Percentiles rank a stretch among this genome's conserved stretches.
phyloP scores from a whole-genome alignment of 2,113 vertebrate species.

The Rallus limicola region DNA sequence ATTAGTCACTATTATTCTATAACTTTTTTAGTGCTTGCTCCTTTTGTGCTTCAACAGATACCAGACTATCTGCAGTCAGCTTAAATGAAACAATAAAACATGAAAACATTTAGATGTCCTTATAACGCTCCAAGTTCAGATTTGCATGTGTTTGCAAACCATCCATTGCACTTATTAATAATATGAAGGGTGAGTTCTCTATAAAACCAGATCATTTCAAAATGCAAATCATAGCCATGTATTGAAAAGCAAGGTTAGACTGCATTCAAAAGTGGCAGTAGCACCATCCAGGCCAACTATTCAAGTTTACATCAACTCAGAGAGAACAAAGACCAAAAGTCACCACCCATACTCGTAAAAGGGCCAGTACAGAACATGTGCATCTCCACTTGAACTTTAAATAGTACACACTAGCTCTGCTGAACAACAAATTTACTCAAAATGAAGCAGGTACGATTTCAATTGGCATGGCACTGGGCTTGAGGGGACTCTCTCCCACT shows the following conservation, averaged over 20 bases:
- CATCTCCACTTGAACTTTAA: not conserved
- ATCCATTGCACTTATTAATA: not conserved
- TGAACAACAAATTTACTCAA: not conserved
- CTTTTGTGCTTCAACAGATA: not conserved
- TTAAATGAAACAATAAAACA: not conserved
- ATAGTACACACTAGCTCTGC: not conserved
- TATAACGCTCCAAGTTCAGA: not conserved
- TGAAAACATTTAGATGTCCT: not conserved
- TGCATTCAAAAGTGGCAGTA: not conserved
- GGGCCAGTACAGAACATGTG: not conserved
- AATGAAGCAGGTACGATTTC: not conserved
- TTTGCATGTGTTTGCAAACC: not conserved
- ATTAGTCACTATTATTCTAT: not conserved
- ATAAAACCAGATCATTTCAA: not conserved
- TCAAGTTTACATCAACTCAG: not conserved
- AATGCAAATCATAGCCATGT: not conserved
- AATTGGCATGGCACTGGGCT: not conserved
- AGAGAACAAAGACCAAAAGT: not conserved
- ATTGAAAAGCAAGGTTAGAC: not conserved
- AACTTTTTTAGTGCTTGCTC: not conserved
- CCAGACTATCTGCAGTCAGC: not conserved
- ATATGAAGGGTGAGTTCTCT: not conserved
- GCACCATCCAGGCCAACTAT: not conserved
- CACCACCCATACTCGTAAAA: not conserved
- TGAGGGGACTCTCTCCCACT: not conserved